Evolutionary conservation across 2,113 vertebrate genomes (phyloP).

Genomic region (Indri indri): DNA sequence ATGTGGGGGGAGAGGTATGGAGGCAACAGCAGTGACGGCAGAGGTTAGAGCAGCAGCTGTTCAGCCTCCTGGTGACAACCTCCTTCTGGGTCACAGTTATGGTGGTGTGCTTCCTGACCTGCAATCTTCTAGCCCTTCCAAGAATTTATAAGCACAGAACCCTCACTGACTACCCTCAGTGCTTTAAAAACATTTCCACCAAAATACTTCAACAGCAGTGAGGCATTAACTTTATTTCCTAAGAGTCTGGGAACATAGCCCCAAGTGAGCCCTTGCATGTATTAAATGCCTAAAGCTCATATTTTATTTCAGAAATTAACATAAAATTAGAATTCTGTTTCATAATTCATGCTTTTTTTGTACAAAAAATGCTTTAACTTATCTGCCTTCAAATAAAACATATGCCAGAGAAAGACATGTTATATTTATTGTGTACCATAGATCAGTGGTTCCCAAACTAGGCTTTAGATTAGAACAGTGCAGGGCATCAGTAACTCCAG

Average conservation of each 20-base stretch:
- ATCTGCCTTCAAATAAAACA: constrained; percentile 23
- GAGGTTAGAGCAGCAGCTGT: background rate
- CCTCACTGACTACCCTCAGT: background rate
- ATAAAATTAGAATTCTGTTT: background rate
- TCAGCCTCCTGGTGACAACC: background rate
- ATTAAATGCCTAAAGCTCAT: background rate
- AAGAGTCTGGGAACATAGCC: background rate
- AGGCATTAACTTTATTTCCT: background rate
- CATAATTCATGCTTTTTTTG: background rate
- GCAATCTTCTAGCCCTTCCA: background rate
- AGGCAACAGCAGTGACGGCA: background rate
- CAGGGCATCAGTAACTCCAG: background rate
- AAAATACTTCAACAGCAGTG: background rate
- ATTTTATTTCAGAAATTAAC: constrained; percentile 23
- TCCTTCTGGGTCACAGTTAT: background rate
- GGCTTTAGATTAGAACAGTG: background rate
- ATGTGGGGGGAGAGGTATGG: background rate
- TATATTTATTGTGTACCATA: background rate
- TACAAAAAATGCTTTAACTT: background rate
- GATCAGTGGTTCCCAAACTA: background rate
- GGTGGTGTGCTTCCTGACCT: background rate
- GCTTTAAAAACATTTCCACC: background rate
- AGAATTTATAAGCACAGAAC: background rate
- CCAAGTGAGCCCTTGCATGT: background rate
- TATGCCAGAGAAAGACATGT: background rate